Evolutionary conservation across 1,140 invertebrate genomes (phyloP), one percentile per base, ranked within the genome.

Genomic region (Teleogryllus occipitalis): DNA sequence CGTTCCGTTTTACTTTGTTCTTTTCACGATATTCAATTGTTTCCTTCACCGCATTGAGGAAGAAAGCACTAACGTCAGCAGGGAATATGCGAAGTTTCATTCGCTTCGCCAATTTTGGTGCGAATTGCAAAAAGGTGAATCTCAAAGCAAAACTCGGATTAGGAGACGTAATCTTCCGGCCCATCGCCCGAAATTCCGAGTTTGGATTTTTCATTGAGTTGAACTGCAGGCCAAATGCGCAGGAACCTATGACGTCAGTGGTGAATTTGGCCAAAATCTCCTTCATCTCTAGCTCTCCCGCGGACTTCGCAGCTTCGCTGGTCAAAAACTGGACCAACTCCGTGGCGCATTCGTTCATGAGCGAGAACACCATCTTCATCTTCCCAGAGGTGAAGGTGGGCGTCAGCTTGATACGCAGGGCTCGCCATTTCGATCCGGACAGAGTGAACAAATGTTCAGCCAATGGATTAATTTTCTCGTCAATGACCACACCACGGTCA

Each of bases 151-250:
- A 46, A 18, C 78, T 46, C 22, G 47, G 6, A 7, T 79, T 78
- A 4, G 82, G 80, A 12, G 73, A 27, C 21, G 85, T 82, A 3
- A 85, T 75, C 46, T 78, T 80, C 65, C 80, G 80, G 0, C 84
- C 85, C 47, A 84, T 82, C 73, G 80, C 76, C n/a, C 84, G 76
- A 83, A 92, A 92, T 83, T 89, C 87, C 0, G 88, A 86, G 39
- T 90, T 83, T 0, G 87, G 84, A 82, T 89, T 85, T 78, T 85
- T 84, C 15, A 91, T 86, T 8, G 89, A 87, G 76, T 90, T 88
- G 80, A 89, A 88, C 21, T 91, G 87, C 7, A 92, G 86, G 0
- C 91, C 91, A 83, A 92, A 91, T 8, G 89, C 90, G 54, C 90
- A 88, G 46, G 86, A 89, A 0, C 89, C 90, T 21, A 92, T 90